phyloP scores from a whole-genome alignment of 2,888 invertebrate species.

The Drosophila mimetica region DNA sequence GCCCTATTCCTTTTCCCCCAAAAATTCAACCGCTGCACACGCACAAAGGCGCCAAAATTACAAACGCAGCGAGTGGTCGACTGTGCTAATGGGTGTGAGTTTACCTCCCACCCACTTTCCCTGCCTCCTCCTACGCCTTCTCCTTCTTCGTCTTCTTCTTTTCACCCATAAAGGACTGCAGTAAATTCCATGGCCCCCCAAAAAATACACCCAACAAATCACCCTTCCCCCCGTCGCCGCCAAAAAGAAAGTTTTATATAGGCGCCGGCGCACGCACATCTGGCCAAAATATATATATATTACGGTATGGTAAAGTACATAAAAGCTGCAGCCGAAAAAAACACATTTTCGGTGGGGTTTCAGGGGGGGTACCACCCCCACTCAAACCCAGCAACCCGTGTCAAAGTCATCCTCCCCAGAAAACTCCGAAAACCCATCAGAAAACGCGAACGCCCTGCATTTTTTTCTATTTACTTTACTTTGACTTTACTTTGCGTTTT shows the following conservation, averaged over 20 bases:
- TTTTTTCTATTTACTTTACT: conserved; percentile 58
- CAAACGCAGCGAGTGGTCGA: conserved; percentile 77
- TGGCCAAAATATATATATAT: conserved; percentile 50
- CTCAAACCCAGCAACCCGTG: conserved; percentile 61
- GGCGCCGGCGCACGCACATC: conserved; percentile 72
- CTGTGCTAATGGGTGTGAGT: conserved; percentile 20
- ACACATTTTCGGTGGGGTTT: conserved; percentile 10
- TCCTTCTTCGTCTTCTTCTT: conserved; percentile 13
- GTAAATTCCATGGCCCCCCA: conserved; percentile 39
- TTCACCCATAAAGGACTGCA: conserved; percentile 74
- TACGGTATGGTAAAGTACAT: conserved; percentile 34
- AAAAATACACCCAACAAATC: conserved; percentile 3
- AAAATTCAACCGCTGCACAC: conserved; percentile 60
- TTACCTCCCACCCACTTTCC: conserved; percentile 12
- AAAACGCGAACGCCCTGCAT: conserved; percentile 68
- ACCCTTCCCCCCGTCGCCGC: neutral
- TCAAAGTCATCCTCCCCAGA: conserved; percentile 60
- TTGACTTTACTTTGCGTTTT: conserved; percentile 35
- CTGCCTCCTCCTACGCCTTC: conserved; percentile 8
- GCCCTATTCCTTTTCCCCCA: neutral
- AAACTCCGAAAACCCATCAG: conserved; percentile 10
- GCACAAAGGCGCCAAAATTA: conserved; percentile 78
- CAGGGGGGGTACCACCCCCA: conserved; percentile 17
- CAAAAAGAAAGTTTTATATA: conserved; percentile 41
- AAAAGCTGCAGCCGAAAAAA: conserved; percentile 63